Base-by-base conservation (phyloP, 2,113 vertebrate genomes). In the Nothoprocta perdicaria region DNA sequence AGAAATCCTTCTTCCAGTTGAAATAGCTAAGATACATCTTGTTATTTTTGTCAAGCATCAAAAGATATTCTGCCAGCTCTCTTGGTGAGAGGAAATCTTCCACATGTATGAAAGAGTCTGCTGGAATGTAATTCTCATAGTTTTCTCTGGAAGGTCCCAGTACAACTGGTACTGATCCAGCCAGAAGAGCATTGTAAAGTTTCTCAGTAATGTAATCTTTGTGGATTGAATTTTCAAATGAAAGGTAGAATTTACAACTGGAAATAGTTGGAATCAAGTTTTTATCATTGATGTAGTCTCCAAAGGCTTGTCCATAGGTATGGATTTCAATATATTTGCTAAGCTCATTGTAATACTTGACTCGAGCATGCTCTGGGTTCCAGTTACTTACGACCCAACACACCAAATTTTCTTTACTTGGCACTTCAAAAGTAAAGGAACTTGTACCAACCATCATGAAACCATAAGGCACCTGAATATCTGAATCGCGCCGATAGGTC, bases 301-400 rank as follows among this genome's bases (percentile, higher is more conserved):
- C 98, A 8, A 99, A 99, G 45, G 99, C 98, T 97, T 99, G 98
- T 73, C 99, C 99, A 0, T 99, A 99, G 7, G 98, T 99, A 26
- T 98, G 98, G 83, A 99, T 98, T 98, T 99, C 98, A 72, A 99
- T 98, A 92, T 99, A 98, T 96, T 99, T 99, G 97, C 98, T 98
- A 23, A 99, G 97, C 94, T 99, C 98, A 16, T 99, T 99, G 95
- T 99, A 99, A 96, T 99, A 99, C 94, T 99, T 99, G 77, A 99
- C 99, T 86, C 98, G 97, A 29, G 98, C 96, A 5, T 99, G 98
- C 31, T 99, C 96, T n/a, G 98, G 98, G 88, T 99, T 99, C 99
- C 99, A 99, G 97, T 99, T 99, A 97, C 99, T 99, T 38, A 99
- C 99, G 45, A 99, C 99, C 99, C 99, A 99, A 95, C 99, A 99